Base-by-base conservation (phyloP, 2,888 invertebrate species). In the Agrochola litura region DNA sequence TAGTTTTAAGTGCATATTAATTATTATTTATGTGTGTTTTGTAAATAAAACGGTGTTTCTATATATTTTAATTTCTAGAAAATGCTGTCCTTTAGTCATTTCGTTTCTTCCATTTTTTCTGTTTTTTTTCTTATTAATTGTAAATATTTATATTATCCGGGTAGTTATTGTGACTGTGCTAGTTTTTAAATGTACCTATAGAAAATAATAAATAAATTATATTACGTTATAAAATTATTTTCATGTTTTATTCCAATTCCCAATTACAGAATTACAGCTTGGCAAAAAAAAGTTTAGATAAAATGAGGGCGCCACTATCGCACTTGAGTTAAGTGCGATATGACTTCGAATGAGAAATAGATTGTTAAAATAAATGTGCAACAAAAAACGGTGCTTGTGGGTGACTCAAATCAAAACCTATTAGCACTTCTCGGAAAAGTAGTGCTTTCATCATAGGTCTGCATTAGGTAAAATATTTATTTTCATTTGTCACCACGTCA, bases 81-180 rank as follows among this genome's bases (percentile, higher is more conserved):
- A 77, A 63, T 70, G 4, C 77, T 86, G 54, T 87, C 60, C 16
- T 73, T 87, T 89, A 89, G 89, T 89, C 90, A 89, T 87, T 85
- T 84, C 58, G 60, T 70, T 85, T 89, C 90, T 89, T 90, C 89
- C 89, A 90, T 69, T 82, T 73, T 75, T 83, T 60, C 22, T 77
- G 8, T 30, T 65, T 69, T 77, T 67, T 66, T 71, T 65, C 46
- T 49, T 61, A 67, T 73, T 84, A 66, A 58, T 66, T 89, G 89
- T 90, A 87, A 82, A 89, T 88, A 89, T 85, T 86, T 85, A 84
- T 77, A 82, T 81, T 78, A 77, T 81, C 79, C 86, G 79, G 80
- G 87, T 88, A 86, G 90, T 71, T 83, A 79, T 71, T 64, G 86
- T 89, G 89, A 90, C 89, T 90, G 90, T 90, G 87, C 83, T 89